These are phyloP conservation scores for Nemotelus nigrinus DNA, from an alignment of 2,888 invertebrate genomes.

Conservation along the genomic window DNA sequence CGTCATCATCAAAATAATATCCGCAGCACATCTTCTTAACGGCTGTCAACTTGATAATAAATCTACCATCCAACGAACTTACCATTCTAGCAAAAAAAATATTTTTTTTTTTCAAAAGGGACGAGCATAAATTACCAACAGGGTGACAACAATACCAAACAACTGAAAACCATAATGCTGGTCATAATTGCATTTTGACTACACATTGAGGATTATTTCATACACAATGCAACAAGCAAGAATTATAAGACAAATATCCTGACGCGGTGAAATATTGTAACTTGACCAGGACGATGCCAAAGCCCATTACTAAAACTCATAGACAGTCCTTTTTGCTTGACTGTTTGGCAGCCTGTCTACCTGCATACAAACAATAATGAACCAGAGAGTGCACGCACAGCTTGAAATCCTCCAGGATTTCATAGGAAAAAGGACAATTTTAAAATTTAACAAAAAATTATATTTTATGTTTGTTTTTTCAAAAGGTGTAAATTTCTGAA, in stretches of 20 bases:
- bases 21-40: not conserved
- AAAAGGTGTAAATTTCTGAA: conserved; percentile 35
- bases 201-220: conserved; percentile 40
- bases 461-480: not conserved
- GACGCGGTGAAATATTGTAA: too few species aligned
- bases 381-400: conserved; percentile 7
- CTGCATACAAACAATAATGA: conserved; percentile 1
- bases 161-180: conserved; percentile 45
- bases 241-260: too few species aligned
- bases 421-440: not conserved
- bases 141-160: conserved; percentile 44
- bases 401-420: not conserved
- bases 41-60: too few species aligned
- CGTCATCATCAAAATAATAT: conserved; percentile 24
- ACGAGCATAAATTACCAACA: conserved; percentile 44
- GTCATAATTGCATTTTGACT: conserved; percentile 48
- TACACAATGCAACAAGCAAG: not conserved
- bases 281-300: too few species aligned
- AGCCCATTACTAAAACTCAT: too few species aligned
- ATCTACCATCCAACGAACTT: not conserved
- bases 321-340: too few species aligned
- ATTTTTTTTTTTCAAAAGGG: not conserved
- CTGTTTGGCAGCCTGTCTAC: too few species aligned
- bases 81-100: conserved; percentile 13
- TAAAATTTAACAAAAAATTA: too few species aligned